Percentiles rank a stretch among this genome's conserved stretches.
Conservation (phyloP, 2,797 vertebrate genomes). For the Gambelia wislizenii region DNA sequence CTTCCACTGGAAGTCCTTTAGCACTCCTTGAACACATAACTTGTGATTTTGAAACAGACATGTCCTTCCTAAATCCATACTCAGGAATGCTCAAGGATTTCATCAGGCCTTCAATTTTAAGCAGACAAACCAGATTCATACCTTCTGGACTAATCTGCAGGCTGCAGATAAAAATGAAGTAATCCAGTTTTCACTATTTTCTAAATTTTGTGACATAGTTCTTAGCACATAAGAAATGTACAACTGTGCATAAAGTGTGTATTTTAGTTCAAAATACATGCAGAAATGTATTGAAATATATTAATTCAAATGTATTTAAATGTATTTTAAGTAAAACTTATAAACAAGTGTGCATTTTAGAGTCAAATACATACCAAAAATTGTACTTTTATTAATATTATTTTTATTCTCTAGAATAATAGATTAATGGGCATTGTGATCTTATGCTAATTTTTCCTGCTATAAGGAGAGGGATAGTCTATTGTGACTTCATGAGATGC, state of each 20-base stretch:
- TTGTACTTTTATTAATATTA: not conserved
- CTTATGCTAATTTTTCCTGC: no score
- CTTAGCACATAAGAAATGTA: not conserved
- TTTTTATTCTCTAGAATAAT: no score
- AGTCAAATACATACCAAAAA: not conserved
- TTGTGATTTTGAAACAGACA: not conserved
- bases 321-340: no score
- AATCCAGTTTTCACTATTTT: no score
- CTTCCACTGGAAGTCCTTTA: not conserved
- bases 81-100: not conserved
- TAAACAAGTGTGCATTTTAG: not conserved
- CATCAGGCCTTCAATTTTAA: not conserved
- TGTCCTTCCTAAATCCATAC: not conserved
- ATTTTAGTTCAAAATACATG: no score
- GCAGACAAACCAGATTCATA: not conserved
- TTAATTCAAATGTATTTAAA: no score
- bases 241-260: not conserved
- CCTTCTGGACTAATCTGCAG: not conserved
- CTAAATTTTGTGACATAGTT: no score
- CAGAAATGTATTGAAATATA: no score
- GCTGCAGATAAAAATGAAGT: no score
- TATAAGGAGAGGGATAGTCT: no score
- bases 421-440: no score
- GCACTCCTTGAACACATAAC: not conserved
- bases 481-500: no score